A percentile compares a stretch with the other conserved stretches of the same genome.
phyloP scores from a whole-genome alignment of 2,888 invertebrate species.

The Hypselothyrea guttata region DNA sequence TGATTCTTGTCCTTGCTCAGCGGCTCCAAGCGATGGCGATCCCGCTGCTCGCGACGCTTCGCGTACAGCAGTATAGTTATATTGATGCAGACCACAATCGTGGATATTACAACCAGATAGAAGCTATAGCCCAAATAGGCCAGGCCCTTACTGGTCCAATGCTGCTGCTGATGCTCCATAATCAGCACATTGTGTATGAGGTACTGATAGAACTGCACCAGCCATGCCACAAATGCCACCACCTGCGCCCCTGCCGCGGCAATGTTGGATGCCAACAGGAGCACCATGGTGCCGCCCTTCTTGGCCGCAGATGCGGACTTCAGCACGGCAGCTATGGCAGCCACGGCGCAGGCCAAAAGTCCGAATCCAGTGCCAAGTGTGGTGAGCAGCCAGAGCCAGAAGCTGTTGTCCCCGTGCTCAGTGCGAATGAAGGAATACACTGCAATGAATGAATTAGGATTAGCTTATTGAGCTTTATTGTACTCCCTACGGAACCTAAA shows the following conservation, averaged over 20 bases:
- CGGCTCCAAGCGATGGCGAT: slow-evolving; percentile 76
- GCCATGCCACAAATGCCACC: slow-evolving; percentile 90
- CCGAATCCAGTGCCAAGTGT: slow-evolving; percentile 81
- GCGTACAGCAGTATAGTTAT: slow-evolving; percentile 78
- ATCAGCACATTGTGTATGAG: slow-evolving; percentile 92
- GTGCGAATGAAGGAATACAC: slow-evolving; percentile 78
- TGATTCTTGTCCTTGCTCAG: slow-evolving; percentile 80
- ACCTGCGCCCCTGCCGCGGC: slow-evolving; percentile 88
- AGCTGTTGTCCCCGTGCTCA: slow-evolving; percentile 80
- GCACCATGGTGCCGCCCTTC: slow-evolving; percentile 79
- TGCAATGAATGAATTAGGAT: slow-evolving; percentile 35
- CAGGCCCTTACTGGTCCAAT: slow-evolving; percentile 92
- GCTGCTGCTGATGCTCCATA: slow-evolving; percentile 88
- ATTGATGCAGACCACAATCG: slow-evolving; percentile 80
- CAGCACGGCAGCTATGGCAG: slow-evolving; percentile 81
- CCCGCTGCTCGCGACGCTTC: slow-evolving; percentile 71
- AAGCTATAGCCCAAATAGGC: slow-evolving; percentile 94
- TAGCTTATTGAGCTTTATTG: too few relatives aligned
- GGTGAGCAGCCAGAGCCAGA: slow-evolving; percentile 81
- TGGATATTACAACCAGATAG: slow-evolving; percentile 84
- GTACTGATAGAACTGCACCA: slow-evolving; percentile 91
- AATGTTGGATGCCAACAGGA: slow-evolving; percentile 80
- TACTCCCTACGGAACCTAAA: too few relatives aligned
- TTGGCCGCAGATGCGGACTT: slow-evolving; percentile 82
- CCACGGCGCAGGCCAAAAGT: slow-evolving; percentile 79